A percentile compares a stretch with the other conserved stretches of the same genome.
Evolutionary conservation across 2,888 invertebrate genomes (phyloP).

Genomic region (Pterostichus niger): DNA sequence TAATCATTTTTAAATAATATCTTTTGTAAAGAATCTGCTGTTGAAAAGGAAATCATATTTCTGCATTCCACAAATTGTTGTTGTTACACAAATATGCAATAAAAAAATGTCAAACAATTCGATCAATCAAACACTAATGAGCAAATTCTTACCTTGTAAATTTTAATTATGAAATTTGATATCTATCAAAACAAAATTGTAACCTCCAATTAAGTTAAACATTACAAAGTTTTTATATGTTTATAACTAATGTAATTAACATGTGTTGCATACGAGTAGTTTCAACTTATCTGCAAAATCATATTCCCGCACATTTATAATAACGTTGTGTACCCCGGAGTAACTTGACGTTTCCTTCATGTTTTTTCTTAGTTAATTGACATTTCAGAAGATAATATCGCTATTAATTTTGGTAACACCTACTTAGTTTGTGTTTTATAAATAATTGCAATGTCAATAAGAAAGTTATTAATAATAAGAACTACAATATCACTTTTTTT

Average conservation of each 20-base stretch:
- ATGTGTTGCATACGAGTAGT: conserved; percentile 16
- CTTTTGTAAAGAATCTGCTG: conserved; percentile 7
- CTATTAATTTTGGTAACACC: conserved; percentile 29
- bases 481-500: no score
- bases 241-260: conserved; percentile 10
- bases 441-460: neutral
- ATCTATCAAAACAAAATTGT: conserved; percentile 35
- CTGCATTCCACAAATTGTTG: conserved; percentile 22
- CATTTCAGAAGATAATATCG: conserved; percentile 33
- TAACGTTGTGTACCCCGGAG: neutral
- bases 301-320: conserved; percentile 33
- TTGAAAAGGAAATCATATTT: conserved; percentile 38
- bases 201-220: conserved; percentile 39
- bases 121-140: conserved; percentile 38
- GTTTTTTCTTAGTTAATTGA: conserved; percentile 48
- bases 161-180: conserved; percentile 48
- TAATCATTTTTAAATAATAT: conserved; percentile 15
- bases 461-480: neutral
- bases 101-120: conserved; percentile 41
- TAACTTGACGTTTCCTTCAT: conserved; percentile 35
- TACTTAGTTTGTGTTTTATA: conserved; percentile 2
- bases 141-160: conserved; percentile 41
- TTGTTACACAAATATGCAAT: neutral
- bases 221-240: conserved; percentile 21
- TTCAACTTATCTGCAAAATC: conserved; percentile 29